Percentiles rank a stretch among this genome's conserved stretches.
Conservation (phyloP, 30 jellyfish, hydroid and myxozoan species). For the Pseudorhiza aurosa region DNA sequence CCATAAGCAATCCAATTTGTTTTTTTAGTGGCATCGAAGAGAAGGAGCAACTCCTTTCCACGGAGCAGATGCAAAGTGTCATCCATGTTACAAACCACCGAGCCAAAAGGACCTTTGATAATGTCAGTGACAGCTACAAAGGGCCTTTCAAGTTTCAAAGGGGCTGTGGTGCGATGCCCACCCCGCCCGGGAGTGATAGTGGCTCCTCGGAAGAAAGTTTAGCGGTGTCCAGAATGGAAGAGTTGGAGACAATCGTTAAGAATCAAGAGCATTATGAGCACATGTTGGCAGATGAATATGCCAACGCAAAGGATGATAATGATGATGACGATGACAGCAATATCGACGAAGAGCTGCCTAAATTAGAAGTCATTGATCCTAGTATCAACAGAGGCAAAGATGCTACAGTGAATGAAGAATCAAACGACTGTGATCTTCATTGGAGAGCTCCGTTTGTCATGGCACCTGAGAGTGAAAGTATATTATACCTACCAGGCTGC, state of each 20-base stretch:
- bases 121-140: background rate
- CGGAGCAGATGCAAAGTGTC: slow-evolving; percentile 74
- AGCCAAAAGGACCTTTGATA: slow-evolving; percentile 10
- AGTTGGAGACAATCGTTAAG: slow-evolving; percentile 48
- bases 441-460: slow-evolving; percentile 81
- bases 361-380: slow-evolving; percentile 47
- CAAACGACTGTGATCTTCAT: slow-evolving; percentile 33
- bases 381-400: slow-evolving; percentile 2
- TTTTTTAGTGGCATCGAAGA: slow-evolving; percentile 85
- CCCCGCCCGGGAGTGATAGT: slow-evolving; percentile 88
- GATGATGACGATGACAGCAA: slow-evolving; percentile 36
- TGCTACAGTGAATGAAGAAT: slow-evolving; percentile 14
- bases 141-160: slow-evolving; percentile 51
- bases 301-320: background rate
- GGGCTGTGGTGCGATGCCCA: slow-evolving; percentile 34
- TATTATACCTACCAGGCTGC: slow-evolving; percentile 57
- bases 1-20: too few relatives aligned
- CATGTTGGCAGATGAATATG: slow-evolving; percentile 50
- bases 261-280: slow-evolving; percentile 69
- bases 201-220: slow-evolving; percentile 68
- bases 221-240: slow-evolving; percentile 80
- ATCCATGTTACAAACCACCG: slow-evolving; percentile 12
- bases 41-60: slow-evolving; percentile 66
- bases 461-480: slow-evolving; percentile 51
- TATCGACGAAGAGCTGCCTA: slow-evolving; percentile 74